These are phyloP conservation scores for Melieria crassipennis DNA, from an alignment of 2,888 invertebrate genomes.

Conservation along the genomic window DNA sequence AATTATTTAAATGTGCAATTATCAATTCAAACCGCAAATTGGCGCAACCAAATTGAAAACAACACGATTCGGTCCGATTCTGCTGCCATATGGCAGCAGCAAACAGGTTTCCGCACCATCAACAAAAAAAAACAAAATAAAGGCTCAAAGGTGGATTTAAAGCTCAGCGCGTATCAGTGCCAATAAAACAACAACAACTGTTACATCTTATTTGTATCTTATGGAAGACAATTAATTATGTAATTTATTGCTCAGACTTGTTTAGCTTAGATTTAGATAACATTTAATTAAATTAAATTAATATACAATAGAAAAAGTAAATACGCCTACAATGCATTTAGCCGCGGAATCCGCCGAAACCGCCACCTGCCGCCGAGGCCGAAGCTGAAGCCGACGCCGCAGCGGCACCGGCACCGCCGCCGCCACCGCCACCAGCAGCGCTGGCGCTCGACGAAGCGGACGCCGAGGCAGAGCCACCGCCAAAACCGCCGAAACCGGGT, in stretches of 20 bases:
- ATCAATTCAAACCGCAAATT: conserved; percentile 8
- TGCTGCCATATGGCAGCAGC: too few relatives aligned
- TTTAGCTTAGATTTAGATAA: background rate
- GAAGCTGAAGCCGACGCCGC: conserved; percentile 32
- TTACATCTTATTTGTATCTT: background rate
- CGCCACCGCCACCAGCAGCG: conserved; percentile 26
- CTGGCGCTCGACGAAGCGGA: conserved; percentile 23
- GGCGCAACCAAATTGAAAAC: background rate
- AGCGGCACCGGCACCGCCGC: conserved; percentile 29
- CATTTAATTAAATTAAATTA: conserved; percentile 3
- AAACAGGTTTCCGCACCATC: too few relatives aligned
- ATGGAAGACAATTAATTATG: background rate
- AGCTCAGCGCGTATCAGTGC: background rate
- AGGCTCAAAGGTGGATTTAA: too few relatives aligned
- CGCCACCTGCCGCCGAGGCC: conserved; percentile 30
- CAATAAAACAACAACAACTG: background rate
- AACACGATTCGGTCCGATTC: too few relatives aligned
- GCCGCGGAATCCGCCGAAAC: conserved; percentile 16
- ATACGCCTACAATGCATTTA: conserved; percentile 3
- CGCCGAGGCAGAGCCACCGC: conserved; percentile 1
- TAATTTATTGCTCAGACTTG: background rate
- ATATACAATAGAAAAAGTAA: background rate
- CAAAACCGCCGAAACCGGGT: conserved; percentile 24
- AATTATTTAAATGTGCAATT: conserved; percentile 17
- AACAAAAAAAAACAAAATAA: too few relatives aligned